phyloP scores from a whole-genome alignment of 1,140 invertebrate species.

The Pogonomyrmex californicus region DNA sequence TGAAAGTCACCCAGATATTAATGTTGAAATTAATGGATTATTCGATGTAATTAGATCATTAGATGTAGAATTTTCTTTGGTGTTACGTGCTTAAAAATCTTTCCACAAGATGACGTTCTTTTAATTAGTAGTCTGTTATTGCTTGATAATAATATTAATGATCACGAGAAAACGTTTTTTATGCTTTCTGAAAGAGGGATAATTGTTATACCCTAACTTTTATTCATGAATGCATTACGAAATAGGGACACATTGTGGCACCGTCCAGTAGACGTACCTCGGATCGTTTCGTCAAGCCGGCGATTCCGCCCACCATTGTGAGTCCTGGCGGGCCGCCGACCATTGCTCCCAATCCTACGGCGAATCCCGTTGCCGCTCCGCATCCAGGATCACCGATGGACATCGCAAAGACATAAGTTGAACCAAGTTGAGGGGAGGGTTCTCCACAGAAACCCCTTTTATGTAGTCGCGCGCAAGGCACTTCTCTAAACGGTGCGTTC shows the following conservation, averaged over 20 bases:
- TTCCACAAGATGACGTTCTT: not conserved
- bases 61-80: not conserved
- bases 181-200: not conserved
- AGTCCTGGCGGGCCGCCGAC: slow-evolving; percentile 80
- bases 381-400: slow-evolving; percentile 84
- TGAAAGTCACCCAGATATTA: not conserved
- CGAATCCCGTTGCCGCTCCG: slow-evolving; percentile 71
- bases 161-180: not conserved
- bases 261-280: slow-evolving; percentile 89
- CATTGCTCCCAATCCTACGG: slow-evolving; percentile 70
- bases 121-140: slow-evolving; percentile 34
- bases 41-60: not conserved
- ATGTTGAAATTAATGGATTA: slow-evolving; percentile 29
- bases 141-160: not conserved
- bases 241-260: slow-evolving; percentile 81
- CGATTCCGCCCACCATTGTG: slow-evolving; percentile 88
- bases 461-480: slow-evolving; percentile 76
- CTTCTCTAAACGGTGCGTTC: slow-evolving; percentile 73
- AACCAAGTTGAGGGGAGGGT: not conserved
- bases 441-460: slow-evolving; percentile 68
- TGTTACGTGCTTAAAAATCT: not conserved
- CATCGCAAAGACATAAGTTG: slow-evolving; percentile 85
- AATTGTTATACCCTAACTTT: slow-evolving; percentile 65
- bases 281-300: slow-evolving; percentile 93
- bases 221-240: slow-evolving; percentile 46